Percentiles rank a stretch among this genome's conserved stretches.
phyloP scores from a whole-genome alignment of 2,113 vertebrate genomes.

The Zosterops lateralis region DNA sequence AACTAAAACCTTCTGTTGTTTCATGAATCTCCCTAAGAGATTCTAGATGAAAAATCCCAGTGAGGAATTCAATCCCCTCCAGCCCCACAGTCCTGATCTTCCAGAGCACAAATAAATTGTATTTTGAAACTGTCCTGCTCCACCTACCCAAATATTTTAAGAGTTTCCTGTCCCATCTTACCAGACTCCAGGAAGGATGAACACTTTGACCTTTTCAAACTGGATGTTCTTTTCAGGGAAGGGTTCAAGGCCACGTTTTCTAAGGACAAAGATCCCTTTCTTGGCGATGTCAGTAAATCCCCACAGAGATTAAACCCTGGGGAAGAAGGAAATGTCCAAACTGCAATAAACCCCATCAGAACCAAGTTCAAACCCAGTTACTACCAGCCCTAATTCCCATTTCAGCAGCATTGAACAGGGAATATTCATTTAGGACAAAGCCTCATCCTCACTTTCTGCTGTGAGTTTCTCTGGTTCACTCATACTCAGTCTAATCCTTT shows the following conservation, averaged over 20 bases:
- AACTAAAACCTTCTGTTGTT: background rate
- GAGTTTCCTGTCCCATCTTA: background rate
- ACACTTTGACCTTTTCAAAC: slow-evolving; percentile 70
- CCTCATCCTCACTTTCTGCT: slow-evolving; percentile 66
- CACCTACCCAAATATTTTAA: background rate
- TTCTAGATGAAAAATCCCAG: background rate
- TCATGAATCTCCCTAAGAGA: background rate
- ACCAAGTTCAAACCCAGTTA: no score
- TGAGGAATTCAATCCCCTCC: background rate
- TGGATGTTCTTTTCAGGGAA: slow-evolving; percentile 72
- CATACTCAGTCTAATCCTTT: slow-evolving; percentile 67
- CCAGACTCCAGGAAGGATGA: slow-evolving; percentile 32
- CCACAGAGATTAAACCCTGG: slow-evolving; percentile 69
- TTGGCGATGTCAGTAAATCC: slow-evolving; percentile 36
- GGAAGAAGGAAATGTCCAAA: background rate
- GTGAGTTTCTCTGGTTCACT: slow-evolving; percentile 56
- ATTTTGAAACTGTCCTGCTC: background rate
- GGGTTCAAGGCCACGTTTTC: slow-evolving; percentile 66
- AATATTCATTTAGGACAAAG: background rate
- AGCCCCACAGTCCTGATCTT: background rate
- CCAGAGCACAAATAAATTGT: background rate
- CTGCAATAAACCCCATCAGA: background rate
- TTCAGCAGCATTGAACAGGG: background rate
- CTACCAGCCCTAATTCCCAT: background rate
- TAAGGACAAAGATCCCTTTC: slow-evolving; percentile 25